These are phyloP conservation scores for Furnarius figulus DNA, from an alignment of 2,113 vertebrate species.

Conservation along the genomic window DNA sequence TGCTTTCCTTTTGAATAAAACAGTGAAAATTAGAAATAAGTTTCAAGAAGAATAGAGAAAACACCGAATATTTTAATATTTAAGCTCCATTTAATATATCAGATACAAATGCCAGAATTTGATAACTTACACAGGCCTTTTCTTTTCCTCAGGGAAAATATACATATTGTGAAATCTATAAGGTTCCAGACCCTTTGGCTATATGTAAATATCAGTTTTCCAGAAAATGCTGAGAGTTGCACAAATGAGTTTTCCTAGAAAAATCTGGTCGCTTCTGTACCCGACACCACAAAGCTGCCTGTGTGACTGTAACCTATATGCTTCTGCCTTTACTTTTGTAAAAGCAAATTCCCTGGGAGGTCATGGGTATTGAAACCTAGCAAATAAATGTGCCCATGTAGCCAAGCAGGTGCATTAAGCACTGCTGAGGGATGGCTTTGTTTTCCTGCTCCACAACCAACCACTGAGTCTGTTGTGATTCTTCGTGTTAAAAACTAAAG, in stretches of 20 bases:
- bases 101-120: constrained; percentile 21
- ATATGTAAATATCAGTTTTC: constrained; percentile 33
- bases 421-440: not conserved
- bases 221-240: constrained; percentile 41
- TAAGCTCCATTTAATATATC: constrained; percentile 48
- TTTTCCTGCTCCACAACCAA: not conserved
- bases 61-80: constrained; percentile 48
- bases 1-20: constrained; percentile 60
- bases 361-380: not conserved
- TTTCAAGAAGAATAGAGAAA: constrained; percentile 66
- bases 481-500: not conserved
- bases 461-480: not conserved
- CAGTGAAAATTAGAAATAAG: constrained; percentile 28
- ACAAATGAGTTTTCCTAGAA: constrained; percentile 27
- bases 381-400: not conserved
- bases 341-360: not conserved
- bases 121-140: constrained; percentile 40
- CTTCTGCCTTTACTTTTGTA: not conserved
- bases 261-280: not conserved
- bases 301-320: not conserved
- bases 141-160: not conserved
- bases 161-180: constrained; percentile 25
- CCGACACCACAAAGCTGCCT: not conserved
- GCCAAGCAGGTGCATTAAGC: not conserved
- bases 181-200: constrained; percentile 54